Evolutionary conservation across 1,140 invertebrate species (phyloP).

Genomic region (Zaprionus taronus): DNA sequence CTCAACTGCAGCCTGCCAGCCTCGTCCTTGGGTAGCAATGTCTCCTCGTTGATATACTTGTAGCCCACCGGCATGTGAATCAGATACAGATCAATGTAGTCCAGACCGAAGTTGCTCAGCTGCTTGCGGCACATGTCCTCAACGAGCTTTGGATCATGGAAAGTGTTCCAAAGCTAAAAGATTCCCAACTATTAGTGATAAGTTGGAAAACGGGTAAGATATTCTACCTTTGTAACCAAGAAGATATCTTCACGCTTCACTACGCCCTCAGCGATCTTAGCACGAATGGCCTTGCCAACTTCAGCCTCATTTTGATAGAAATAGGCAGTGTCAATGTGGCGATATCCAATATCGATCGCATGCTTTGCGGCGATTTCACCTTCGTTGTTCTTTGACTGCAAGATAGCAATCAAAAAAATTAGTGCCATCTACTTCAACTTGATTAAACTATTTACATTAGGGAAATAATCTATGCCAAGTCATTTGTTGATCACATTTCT

Average conservation of each 20-base stretch:
- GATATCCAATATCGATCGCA: conserved; percentile 92
- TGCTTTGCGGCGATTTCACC: conserved; percentile 87
- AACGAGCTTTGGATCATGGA: conserved; percentile 84
- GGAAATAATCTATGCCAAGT: background rate
- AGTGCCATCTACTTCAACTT: background rate
- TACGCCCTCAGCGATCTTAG: conserved; percentile 87
- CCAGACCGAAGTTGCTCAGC: conserved; percentile 86
- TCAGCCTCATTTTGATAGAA: conserved; percentile 92
- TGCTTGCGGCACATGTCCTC: conserved; percentile 85
- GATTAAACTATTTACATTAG: background rate
- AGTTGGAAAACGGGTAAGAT: background rate
- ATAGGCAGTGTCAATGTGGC: conserved; percentile 93
- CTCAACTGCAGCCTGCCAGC: conserved; percentile 74
- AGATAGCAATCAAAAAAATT: background rate
- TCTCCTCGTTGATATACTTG: conserved; percentile 71
- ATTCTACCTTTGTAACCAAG: conserved; percentile 89
- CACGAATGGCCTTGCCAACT: conserved; percentile 88
- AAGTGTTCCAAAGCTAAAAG: conserved; percentile 85
- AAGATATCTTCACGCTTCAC: conserved; percentile 94
- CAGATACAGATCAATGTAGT: conserved; percentile 90
- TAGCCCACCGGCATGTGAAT: conserved; percentile 89
- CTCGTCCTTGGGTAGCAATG: conserved; percentile 80
- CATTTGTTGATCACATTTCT: background rate
- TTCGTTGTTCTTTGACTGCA: conserved; percentile 87
- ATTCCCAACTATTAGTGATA: background rate